A percentile compares a stretch with the other conserved stretches of the same genome.
phyloP scores from a whole-genome alignment of 1,140 invertebrate species.

The Hyles euphorbiae region DNA sequence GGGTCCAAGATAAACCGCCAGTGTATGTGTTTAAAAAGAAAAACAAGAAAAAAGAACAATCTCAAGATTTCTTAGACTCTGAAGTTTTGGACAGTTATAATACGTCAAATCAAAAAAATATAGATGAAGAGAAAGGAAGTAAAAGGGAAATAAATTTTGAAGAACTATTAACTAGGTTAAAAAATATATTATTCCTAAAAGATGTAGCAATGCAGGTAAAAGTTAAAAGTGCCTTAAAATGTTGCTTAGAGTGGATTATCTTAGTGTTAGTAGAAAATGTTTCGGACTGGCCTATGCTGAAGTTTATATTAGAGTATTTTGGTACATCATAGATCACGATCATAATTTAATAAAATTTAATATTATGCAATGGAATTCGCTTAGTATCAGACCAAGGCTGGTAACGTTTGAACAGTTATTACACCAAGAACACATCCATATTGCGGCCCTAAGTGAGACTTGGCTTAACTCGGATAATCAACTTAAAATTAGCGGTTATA shows the following conservation, averaged over 20 bases:
- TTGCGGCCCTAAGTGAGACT: not conserved
- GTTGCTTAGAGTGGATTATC: conserved; percentile 18
- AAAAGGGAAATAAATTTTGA: not conserved
- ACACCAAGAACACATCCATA: not conserved
- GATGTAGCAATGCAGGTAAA: conserved; percentile 8
- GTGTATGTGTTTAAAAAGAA: too few species aligned
- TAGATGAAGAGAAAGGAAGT: not conserved
- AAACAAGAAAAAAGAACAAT: too few species aligned
- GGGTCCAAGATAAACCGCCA: too few species aligned
- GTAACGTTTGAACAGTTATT: not conserved
- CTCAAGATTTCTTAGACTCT: too few species aligned
- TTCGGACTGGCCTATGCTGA: conserved; percentile 19
- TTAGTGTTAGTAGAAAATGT: conserved; percentile 21
- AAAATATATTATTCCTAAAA: not conserved
- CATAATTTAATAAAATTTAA: not conserved
- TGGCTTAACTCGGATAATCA: not conserved
- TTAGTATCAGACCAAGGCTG: not conserved
- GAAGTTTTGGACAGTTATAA: not conserved
- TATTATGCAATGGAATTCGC: conserved; percentile 3
- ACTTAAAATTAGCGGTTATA: not conserved
- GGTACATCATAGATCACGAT: not conserved
- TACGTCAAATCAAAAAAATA: not conserved
- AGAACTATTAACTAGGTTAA: not conserved
- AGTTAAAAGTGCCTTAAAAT: conserved; percentile 13
- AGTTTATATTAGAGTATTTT: conserved; percentile 14